These are phyloP conservation scores for Rhaphigaster nebulosa DNA, from an alignment of 2,888 invertebrate genomes.

Conservation along the genomic window DNA sequence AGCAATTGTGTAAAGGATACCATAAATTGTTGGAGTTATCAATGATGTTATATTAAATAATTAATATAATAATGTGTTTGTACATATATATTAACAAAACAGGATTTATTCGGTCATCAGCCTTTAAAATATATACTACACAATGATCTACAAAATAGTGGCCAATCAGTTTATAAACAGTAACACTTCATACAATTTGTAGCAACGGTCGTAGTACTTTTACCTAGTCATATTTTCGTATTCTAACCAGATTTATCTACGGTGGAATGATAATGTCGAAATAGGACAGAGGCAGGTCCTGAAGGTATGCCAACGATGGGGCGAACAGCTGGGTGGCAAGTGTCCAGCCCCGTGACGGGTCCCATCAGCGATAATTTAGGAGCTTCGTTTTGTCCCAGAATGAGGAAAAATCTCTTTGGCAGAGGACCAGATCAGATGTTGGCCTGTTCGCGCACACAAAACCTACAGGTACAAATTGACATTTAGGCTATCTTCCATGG, in stretches of 20 bases:
- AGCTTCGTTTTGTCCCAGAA: background rate
- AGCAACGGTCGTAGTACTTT: too few species aligned
- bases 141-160: too few species aligned
- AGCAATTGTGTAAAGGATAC: too few species aligned
- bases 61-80: too few species aligned
- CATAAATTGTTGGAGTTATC: too few species aligned
- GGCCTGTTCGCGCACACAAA: background rate
- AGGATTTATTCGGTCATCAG: too few species aligned
- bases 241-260: background rate
- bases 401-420: slow-evolving; percentile 30
- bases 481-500: background rate
- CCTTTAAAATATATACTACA: too few species aligned
- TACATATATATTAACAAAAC: too few species aligned
- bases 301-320: slow-evolving; percentile 9
- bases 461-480: background rate
- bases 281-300: background rate
- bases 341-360: background rate
- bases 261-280: background rate
- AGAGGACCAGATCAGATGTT: background rate
- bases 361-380: background rate
- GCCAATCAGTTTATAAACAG: too few species aligned
- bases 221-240: background rate
- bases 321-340: slow-evolving; percentile 1
- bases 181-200: too few species aligned
- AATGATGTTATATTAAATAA: too few species aligned